Base-by-base conservation (phyloP, 2,797 vertebrate species). In the Syngnathus acus region DNA sequence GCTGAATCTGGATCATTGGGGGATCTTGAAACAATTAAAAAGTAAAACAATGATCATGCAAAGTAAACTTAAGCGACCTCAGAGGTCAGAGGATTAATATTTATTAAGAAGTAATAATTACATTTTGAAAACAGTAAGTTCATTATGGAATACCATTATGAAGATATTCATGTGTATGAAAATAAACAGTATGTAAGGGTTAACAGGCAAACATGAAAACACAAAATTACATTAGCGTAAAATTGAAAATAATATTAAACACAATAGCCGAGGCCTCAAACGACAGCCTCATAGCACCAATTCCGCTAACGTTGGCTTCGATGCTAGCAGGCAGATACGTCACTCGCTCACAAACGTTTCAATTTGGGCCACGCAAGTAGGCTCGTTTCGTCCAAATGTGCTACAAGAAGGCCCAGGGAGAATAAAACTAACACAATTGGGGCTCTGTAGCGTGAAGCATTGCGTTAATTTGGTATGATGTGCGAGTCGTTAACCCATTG, bases 291-390 rank as follows among this genome's bases (percentile, higher is more conserved):
- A 19, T 2, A 32, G 26, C 37, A n/a, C n/a, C 40, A 23, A 54
- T 62, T 16, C 72, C 38, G 86, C 85, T 89, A 87, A 72, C 65
- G 42, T 79, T 89, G 87, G 86, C 86, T 79, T 19, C 23, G 4
- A 32, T 72, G 78, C 78, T 85, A 78, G 55, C 38, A 59, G 40
- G 45, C 32, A 32, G n/a, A 40, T 63, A 59, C 66, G 38, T 11
- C 42, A 71, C 68, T 63, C 65, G 26, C 64, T 62, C 40, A 38
- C 66, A 4, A 58, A 67, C 53, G 8, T 43, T n/a, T 45, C 45
- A 61, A 32, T 68, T 71, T 74, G 82, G 81, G 73, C 43, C 55
- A 59, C 48, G 76, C 72, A 74, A 78, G 72, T 2, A 19, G n/a
- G 64, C 58, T 64, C 57, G 73, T 72, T 70, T 57, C 17, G 61